A percentile compares a stretch with the other conserved stretches of the same genome.
These are phyloP conservation scores for Drosophila neocordata DNA, from an alignment of 1,140 invertebrate genomes.

Conservation along the genomic window DNA sequence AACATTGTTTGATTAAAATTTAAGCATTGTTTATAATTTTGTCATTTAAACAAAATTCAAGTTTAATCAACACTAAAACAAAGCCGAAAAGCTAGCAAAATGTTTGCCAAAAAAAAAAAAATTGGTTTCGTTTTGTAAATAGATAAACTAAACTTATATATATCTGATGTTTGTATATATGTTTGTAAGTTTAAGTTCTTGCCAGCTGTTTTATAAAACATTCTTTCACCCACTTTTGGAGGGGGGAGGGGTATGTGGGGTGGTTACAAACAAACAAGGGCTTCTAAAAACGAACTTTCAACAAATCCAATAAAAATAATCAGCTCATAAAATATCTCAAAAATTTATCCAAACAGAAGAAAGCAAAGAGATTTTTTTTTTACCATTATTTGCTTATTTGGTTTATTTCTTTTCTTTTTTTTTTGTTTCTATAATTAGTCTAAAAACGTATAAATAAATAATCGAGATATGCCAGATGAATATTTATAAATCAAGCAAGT, in stretches of 20 bases:
- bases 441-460: constrained; percentile 56
- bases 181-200: background rate
- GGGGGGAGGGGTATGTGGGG: too few relatives aligned
- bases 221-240: background rate
- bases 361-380: background rate
- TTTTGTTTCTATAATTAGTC: constrained; percentile 37
- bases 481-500: constrained; percentile 56
- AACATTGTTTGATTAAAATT: background rate
- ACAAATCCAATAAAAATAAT: constrained; percentile 37
- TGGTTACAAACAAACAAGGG: constrained; percentile 20
- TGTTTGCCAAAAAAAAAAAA: background rate
- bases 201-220: constrained; percentile 2
- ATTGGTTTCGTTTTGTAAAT: background rate
- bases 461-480: constrained; percentile 47
- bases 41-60: constrained; percentile 4
- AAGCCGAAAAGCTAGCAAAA: background rate
- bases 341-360: constrained; percentile 17
- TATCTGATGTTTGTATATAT: too few relatives aligned
- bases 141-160: background rate
- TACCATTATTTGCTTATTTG: background rate
- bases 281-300: constrained; percentile 11
- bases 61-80: background rate
- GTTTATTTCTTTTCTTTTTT: background rate
- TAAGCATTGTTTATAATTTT: background rate
- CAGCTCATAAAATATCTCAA: constrained; percentile 49